Evolutionary conservation across 2,113 vertebrate genomes (phyloP), one percentile per base, ranked within the genome.

Genomic region (Proteles cristata): DNA sequence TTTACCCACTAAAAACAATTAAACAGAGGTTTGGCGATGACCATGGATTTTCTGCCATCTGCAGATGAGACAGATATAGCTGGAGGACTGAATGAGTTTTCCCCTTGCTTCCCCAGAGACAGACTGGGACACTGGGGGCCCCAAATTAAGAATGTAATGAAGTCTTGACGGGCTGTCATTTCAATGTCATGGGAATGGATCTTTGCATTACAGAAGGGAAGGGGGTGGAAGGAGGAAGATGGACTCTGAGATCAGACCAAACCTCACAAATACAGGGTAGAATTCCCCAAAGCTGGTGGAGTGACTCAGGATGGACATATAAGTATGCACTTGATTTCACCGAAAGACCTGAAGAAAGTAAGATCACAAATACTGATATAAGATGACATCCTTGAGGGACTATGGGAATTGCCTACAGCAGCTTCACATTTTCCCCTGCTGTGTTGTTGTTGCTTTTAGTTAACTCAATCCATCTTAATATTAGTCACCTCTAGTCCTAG

Each of bases 1-100:
- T 9, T 76, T 31, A 31, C n/a, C 61, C 85, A 81, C 63, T 94
- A 48, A 95, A 94, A 88, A 63, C 43, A 16, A 39, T 74, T 35
- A 63, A 65, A 65, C n/a, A 61, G 71, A 55, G 33, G 50, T 68
- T 55, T 85, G 53, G 43, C 79, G 86, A 39, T 79, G 74, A 80
- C n/a, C 28, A 1, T 7, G 61, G 21, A 23, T 93, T 90, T 97
- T 77, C 33, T 35, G 26, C 76, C 53, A 45, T 58, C 91, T 91
- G 48, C 73, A 83, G 82, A 86, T 91, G 73, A 94, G 63, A 86
- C 33, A 83, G 26, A 74, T 8, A 7, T 35, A 68, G 26, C 50
- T 86, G 8, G 21, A 96, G 33, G 10, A 31, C 23, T 45, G n/a
- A 65, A 26, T 91, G 39, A 39, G 39, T 43, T 11, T 61, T 4